phyloP scores from a whole-genome alignment of 1,140 invertebrate species.

The Aphaenogaster floridana region DNA sequence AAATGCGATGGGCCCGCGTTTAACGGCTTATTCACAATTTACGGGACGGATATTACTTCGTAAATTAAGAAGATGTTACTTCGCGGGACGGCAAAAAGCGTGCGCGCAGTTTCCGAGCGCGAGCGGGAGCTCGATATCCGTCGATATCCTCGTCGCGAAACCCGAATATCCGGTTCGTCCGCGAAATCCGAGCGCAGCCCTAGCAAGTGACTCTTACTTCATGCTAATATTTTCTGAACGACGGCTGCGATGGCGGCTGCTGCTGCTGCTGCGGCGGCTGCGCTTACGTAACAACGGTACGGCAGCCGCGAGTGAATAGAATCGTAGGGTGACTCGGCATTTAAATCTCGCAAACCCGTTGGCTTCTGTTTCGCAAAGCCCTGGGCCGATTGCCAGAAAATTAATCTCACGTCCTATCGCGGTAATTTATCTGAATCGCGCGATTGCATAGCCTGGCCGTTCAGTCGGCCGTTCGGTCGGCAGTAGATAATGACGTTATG shows the following conservation, averaged over 20 bases:
- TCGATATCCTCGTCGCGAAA: slow-evolving; percentile 37
- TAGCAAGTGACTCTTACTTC: slow-evolving; percentile 53
- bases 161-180: slow-evolving; percentile 21
- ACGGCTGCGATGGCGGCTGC: slow-evolving; percentile 65
- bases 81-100: not conserved
- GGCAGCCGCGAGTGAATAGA: slow-evolving; percentile 28
- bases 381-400: not conserved
- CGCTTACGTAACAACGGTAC: slow-evolving; percentile 60
- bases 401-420: not conserved
- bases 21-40: slow-evolving; percentile 10
- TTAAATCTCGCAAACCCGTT: slow-evolving; percentile 18
- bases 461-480: not conserved
- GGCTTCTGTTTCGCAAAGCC: not conserved
- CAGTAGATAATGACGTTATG: not conserved
- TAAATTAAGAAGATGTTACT: slow-evolving; percentile 1
- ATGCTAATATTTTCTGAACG: slow-evolving; percentile 57
- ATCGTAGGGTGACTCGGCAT: slow-evolving; percentile 26
- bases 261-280: slow-evolving; percentile 72
- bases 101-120: not conserved
- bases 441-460: not conserved
- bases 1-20: not conserved
- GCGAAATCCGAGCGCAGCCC: slow-evolving; percentile 58
- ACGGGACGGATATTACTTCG: slow-evolving; percentile 42
- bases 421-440: slow-evolving; percentile 9
- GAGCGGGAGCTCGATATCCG: not conserved